These are phyloP conservation scores for Orbicella faveolata DNA, from an alignment of 64 coral and sea anemone genomes.

Conservation along the genomic window DNA sequence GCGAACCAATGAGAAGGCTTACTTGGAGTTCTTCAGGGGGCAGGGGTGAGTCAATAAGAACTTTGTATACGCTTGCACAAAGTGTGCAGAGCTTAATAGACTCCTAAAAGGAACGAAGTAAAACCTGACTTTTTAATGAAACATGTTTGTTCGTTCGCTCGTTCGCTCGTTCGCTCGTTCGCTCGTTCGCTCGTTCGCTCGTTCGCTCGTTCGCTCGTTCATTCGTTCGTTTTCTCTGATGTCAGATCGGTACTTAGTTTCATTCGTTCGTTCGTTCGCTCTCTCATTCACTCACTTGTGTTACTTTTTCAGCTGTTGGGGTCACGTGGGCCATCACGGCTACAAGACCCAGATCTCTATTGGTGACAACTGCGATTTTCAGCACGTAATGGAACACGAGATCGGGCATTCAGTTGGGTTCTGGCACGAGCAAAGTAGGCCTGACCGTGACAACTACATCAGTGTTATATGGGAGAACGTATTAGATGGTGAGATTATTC, in stretches of 20 bases:
- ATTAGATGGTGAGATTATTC: background rate
- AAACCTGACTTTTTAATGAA: no score
- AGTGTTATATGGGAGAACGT: constrained; percentile 56
- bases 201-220: no score
- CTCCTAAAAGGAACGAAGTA: no score
- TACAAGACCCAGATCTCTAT: constrained; percentile 59
- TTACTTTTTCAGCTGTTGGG: constrained; percentile 24
- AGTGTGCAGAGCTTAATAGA: background rate
- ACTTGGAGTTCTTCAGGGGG: constrained; percentile 47
- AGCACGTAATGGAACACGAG: constrained; percentile 53
- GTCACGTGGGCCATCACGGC: constrained; percentile 40
- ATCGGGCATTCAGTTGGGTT: constrained; percentile 49
- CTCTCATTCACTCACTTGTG: background rate
- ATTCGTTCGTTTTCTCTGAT: no score
- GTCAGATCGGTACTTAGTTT: background rate
- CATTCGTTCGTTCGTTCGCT: background rate
- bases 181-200: background rate
- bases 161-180: background rate
- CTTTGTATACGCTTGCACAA: no score
- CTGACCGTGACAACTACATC: constrained; percentile 49
- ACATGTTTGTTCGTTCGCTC: no score
- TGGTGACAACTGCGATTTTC: constrained; percentile 62
- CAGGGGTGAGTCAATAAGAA: constrained; percentile 33
- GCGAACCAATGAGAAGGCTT: constrained; percentile 52
- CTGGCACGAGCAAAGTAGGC: constrained; percentile 63